Conservation (phyloP, 2,797 vertebrate species). For the Onychomys arenicola region DNA sequence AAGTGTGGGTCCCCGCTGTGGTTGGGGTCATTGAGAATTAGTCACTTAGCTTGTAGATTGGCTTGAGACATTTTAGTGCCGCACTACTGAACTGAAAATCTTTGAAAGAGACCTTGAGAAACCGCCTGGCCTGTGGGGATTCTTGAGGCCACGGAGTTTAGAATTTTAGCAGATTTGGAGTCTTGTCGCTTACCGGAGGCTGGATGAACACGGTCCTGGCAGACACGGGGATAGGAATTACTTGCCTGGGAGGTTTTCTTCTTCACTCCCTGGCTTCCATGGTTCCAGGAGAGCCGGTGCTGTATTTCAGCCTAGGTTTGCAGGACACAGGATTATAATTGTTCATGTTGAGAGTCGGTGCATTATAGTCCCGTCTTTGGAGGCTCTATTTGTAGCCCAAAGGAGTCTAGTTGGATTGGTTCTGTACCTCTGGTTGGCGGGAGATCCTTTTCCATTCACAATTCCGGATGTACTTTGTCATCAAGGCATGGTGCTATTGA, state of each 20-base stretch:
- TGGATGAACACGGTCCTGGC: constrained; percentile 16
- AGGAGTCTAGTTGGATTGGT: constrained; percentile 35
- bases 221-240: constrained; percentile 58
- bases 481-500: constrained; percentile 23
- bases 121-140: constrained; percentile 20
- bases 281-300: constrained; percentile 25
- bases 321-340: constrained; percentile 33
- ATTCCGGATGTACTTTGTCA: constrained; percentile 40
- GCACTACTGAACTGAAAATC: constrained; percentile 50
- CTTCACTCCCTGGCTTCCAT: constrained; percentile 46
- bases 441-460: constrained; percentile 64
- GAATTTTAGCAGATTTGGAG: constrained; percentile 59
- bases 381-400: constrained; percentile 33
- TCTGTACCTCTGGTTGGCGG: constrained; percentile 38
- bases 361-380: constrained; percentile 14
- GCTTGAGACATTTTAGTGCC: constrained; percentile 52
- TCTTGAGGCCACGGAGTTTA: constrained; percentile 42
- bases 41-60: constrained; percentile 36
- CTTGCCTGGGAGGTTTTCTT: constrained; percentile 63
- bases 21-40: constrained; percentile 64
- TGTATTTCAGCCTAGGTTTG: constrained; percentile 34
- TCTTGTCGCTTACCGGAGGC: constrained; percentile 22
- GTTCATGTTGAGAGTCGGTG: neutral
- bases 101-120: constrained; percentile 52
- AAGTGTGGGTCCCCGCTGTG: constrained; percentile 68